Base-by-base conservation (phyloP, 2,888 invertebrate species). In the Callyntrura guangdongensis region DNA sequence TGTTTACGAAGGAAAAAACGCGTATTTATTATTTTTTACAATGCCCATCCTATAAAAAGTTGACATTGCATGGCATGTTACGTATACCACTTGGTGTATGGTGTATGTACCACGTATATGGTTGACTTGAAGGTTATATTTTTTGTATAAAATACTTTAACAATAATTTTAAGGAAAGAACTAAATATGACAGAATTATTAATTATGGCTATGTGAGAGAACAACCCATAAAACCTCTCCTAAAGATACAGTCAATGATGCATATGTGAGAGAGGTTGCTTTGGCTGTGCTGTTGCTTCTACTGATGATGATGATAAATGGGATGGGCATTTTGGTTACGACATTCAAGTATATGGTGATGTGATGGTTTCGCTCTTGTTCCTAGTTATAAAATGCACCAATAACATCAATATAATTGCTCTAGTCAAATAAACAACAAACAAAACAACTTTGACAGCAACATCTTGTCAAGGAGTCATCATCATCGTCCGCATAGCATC, bases 401-500 rank as follows among this genome's bases (percentile, higher is more conserved):
- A 77, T 77, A 77, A 77, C 77, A 25, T 77, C 77, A 77, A 77
- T 77, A 77, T 27, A 25, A 77, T 77, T 56, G 53, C 74, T 47
- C 22, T 9, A 25, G 53, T 53, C 53, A 77, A 56, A 53, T 77
- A 25, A 77, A 77, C 77, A 77, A 77, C 77, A 77, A 4, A 77
- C 53, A 77, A 77, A 77, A 77, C 56, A 53, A 25, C 77, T 77
- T 77, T 77, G 77, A 77, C 77, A 77, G 77, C 56, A 77, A 77
- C 53, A 77, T 77, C 77, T 77, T 77, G 77, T 77, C 74, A 74
- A 17, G 17, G 17, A 17, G 77, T 56, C 56, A 72, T 74, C 45
- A 47, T 14, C 69, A 69, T 36, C 27, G 11, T n/a, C n/a, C n/a
- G n/a, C n/a, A n/a, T n/a, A n/a, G n/a, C n/a, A n/a, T 11, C 11